A percentile compares a stretch with the other conserved stretches of the same genome.
Evolutionary conservation across 2,797 vertebrate genomes (phyloP).

Genomic region (Sebastes elongatus): DNA sequence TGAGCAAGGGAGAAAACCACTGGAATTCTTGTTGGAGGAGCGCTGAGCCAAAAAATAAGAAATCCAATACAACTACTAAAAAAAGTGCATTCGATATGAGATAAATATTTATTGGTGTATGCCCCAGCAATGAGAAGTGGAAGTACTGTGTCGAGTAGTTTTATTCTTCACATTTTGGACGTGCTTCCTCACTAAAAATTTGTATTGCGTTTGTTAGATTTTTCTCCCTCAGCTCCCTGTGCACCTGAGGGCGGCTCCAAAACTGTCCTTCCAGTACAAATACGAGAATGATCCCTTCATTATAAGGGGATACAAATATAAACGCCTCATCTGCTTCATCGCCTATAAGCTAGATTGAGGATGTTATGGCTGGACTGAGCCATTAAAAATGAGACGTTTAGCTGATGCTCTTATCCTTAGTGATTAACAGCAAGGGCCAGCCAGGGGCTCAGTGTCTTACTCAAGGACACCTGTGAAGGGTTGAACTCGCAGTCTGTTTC

Average conservation of each 20-base stretch:
- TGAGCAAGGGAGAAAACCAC: background rate
- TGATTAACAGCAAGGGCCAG: constrained; percentile 32
- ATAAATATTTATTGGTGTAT: constrained; percentile 46
- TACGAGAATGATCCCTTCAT: constrained; percentile 53
- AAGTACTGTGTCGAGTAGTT: background rate
- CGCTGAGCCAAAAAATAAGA: constrained; percentile 20
- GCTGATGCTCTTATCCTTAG: constrained; percentile 37
- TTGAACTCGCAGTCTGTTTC: constrained; percentile 4
- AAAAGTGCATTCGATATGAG: constrained; percentile 5
- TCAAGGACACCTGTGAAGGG: constrained; percentile 31
- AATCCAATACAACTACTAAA: constrained; percentile 37
- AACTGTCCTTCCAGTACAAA: constrained; percentile 35
- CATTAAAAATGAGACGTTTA: constrained; percentile 46
- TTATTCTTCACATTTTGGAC: background rate
- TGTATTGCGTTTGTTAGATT: constrained; percentile 7
- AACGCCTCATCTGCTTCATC: constrained; percentile 50
- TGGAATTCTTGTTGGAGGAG: constrained; percentile 5
- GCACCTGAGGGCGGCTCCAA: constrained; percentile 22
- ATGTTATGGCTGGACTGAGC: constrained; percentile 42
- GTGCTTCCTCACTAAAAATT: background rate
- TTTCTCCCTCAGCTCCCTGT: background rate
- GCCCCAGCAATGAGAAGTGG: constrained; percentile 1
- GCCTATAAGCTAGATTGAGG: constrained; percentile 35
- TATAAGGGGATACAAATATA: constrained; percentile 47
- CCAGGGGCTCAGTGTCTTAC: background rate